These are phyloP conservation scores for Apodemia zela DNA, from an alignment of 2,888 invertebrate genomes.

Conservation along the genomic window DNA sequence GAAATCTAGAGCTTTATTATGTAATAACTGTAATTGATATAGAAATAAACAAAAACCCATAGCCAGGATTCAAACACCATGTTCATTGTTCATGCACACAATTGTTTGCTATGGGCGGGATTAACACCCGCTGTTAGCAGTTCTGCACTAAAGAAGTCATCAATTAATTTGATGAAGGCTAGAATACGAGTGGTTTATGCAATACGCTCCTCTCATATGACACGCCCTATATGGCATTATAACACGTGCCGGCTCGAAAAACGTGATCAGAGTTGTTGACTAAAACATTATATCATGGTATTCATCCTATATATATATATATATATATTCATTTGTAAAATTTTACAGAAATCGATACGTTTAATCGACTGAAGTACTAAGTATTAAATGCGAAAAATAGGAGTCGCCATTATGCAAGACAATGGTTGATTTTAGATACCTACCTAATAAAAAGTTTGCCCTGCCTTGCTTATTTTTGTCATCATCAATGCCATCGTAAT, in stretches of 20 bases:
- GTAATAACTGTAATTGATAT: neutral
- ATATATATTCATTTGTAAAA: too few relatives aligned
- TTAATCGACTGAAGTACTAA: too few relatives aligned
- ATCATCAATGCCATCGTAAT: too few relatives aligned
- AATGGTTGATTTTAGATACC: too few relatives aligned
- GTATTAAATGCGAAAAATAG: too few relatives aligned
- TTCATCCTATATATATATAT: too few relatives aligned
- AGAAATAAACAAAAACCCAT: neutral
- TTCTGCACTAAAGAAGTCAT: conserved; percentile 6
- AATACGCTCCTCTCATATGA: neutral
- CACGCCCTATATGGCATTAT: neutral
- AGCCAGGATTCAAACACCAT: neutral
- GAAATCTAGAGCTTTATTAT: too few relatives aligned
- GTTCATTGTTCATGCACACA: neutral
- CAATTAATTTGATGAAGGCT: conserved; percentile 9
- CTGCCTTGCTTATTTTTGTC: too few relatives aligned
- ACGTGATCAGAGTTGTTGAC: neutral
- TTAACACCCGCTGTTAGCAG: neutral
- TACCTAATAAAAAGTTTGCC: too few relatives aligned
- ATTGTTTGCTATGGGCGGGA: conserved; percentile 2
- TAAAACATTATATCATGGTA: too few relatives aligned
- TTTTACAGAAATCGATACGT: too few relatives aligned
- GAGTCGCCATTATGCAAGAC: too few relatives aligned
- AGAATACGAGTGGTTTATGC: neutral
- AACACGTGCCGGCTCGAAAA: neutral